phyloP scores from a whole-genome alignment of 2,797 vertebrate species.

The Agapornis canus region DNA sequence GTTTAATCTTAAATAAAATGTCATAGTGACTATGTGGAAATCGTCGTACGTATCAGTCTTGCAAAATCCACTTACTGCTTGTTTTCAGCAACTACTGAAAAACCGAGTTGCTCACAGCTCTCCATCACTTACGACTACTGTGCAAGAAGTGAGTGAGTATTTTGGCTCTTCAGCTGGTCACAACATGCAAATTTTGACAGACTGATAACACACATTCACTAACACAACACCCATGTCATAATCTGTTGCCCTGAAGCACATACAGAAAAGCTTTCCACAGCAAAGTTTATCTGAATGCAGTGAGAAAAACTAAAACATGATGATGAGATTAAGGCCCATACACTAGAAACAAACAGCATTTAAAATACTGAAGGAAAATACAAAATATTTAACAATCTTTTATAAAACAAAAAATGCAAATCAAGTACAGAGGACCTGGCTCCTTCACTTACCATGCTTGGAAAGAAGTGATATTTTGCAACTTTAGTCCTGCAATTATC shows the following conservation, averaged over 20 bases:
- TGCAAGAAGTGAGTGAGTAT: background rate
- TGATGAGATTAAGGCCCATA: background rate
- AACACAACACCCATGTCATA: background rate
- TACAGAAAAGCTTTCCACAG: background rate
- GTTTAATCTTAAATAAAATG: background rate
- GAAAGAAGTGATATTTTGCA: background rate
- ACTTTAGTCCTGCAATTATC: background rate
- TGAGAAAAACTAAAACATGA: background rate
- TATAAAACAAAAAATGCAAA: background rate
- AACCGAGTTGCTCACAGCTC: background rate
- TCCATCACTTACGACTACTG: background rate
- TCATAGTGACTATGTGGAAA: background rate
- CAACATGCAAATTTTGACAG: background rate
- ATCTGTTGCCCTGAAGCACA: background rate
- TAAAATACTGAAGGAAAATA: constrained; percentile 36
- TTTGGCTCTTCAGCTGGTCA: background rate
- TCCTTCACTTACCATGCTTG: background rate
- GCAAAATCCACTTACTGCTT: constrained; percentile 7
- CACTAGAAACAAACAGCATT: background rate
- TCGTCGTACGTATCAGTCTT: background rate
- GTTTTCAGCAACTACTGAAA: background rate
- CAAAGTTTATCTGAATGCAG: background rate
- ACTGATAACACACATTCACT: background rate
- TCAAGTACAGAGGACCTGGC: background rate
- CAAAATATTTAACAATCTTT: background rate